phyloP scores from a whole-genome alignment of 2,797 vertebrate species.

The Catharus ustulatus region DNA sequence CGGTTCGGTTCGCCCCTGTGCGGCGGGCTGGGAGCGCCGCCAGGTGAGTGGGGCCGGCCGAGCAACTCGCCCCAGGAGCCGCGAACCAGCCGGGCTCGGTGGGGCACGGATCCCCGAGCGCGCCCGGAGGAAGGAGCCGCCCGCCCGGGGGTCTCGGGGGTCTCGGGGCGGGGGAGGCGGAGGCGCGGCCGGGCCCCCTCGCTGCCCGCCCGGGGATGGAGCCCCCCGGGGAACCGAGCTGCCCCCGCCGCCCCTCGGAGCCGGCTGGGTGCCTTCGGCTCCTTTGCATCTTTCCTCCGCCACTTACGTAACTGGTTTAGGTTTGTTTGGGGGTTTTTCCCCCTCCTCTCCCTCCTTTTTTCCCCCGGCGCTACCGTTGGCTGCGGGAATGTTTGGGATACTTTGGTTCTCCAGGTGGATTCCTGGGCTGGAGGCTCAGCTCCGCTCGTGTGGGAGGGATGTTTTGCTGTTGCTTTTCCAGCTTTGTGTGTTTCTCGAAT shows the following conservation, averaged over 20 bases:
- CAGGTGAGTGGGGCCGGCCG: slow-evolving; percentile 17
- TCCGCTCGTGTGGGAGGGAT: slow-evolving; percentile 16
- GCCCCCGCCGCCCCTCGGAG: neutral
- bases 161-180: neutral
- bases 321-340: neutral
- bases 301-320: neutral
- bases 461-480: slow-evolving; percentile 39
- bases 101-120: neutral
- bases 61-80: neutral
- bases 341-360: neutral
- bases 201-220: neutral
- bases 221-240: neutral
- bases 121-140: neutral
- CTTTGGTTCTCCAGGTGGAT: slow-evolving; percentile 61
- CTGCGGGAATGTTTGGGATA: slow-evolving; percentile 47
- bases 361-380: neutral
- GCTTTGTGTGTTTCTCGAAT: neutral
- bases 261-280: neutral
- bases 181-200: neutral
- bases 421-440: slow-evolving; percentile 34
- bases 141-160: neutral
- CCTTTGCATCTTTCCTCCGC: slow-evolving; percentile 3
- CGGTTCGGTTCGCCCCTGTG: neutral
- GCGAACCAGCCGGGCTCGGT: neutral
- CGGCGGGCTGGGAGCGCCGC: neutral